Evolutionary conservation across 2,113 vertebrate species (phyloP), one percentile per base, ranked within the genome.

Genomic region (Todiramphus chloris): DNA sequence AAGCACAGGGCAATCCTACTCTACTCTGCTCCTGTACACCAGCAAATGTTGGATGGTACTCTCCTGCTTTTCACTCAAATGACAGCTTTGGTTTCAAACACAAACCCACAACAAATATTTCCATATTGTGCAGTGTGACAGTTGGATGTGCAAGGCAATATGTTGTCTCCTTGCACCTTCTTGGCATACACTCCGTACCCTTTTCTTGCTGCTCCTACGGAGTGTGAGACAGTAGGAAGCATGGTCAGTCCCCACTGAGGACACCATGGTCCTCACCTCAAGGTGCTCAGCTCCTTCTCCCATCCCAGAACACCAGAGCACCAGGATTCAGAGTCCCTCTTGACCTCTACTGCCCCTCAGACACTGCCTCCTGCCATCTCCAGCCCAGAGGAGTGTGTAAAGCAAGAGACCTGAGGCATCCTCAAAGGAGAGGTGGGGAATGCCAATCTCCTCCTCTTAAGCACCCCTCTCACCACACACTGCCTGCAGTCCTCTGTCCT

Each of bases 21-120:
- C 63, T 2, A 5, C 24, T 63, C 75, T 2, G 0, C 16, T 74
- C 39, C 79, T n/a, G 21, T 17, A 16, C 63, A 35, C 7, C 78
- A 41, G 59, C 41, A 37, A n/a, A 11, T 1, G 10, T 1, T 30
- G 37, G 44, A 50, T 0, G 2, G 30, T 28, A 11, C 19, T 58
- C n/a, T 14, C 20, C 68, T 41, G 68, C 74, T 35, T 39, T 44
- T 53, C 77, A 70, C 73, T 48, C 70, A 35, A 43, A 7, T 55
- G 43, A 89, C 78, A 91, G 69, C 74, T 93, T 75, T 87, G 50
- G 55, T 58, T 78, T 66, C 93, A 60, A 72, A 76, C 70, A 67
- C 51, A 83, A 81, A 24, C 56, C 48, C 90, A 16, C n/a, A 10
- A 33, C 2, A 11, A 60, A 6, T 2, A 13, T 83, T 63, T 60